Base-by-base conservation (phyloP, 2,888 invertebrate species). In the Zygaena filipendulae region DNA sequence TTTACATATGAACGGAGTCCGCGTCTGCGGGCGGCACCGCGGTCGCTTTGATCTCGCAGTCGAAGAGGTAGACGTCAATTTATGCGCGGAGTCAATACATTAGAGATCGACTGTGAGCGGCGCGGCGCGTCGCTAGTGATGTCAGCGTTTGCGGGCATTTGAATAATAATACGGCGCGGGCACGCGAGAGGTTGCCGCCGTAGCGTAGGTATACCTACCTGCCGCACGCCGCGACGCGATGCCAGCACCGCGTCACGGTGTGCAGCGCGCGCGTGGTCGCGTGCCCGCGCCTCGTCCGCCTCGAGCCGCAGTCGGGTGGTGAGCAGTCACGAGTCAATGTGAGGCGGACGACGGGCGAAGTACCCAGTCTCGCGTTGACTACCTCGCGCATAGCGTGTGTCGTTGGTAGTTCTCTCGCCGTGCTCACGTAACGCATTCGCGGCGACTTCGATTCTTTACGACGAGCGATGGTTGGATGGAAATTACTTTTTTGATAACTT, bases 311-410 rank as follows among this genome's bases (percentile, higher is more conserved):
- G n/a, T n/a, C n/a, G n/a, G n/a, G n/a, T n/a, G n/a, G n/a, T n/a
- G n/a, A n/a, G n/a, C n/a, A n/a, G n/a, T n/a, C n/a, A 30, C 38
- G 36, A 27, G 36, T 39, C 38, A 33, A 43, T 43, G 42, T 36
- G 23, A 37, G 30, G 33, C 37, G 32, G 23, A 9, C 16, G 16
- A 33, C 32, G 25, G 32, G 23, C 33, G 23, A n/a, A n/a, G n/a
- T n/a, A n/a, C n/a, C n/a, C 70, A 71, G 72, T 75, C 74, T 74
- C 63, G 67, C 69, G 74, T 43, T 70, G 53, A 49, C 57, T 41
- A 39, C 50, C 47, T 40, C 42, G 39, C 53, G 47, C 45, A 50
- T 28, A 41, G 47, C 47, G 56, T 58, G 52, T 34, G 36, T 32
- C n/a, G 9, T 25, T 21, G 18, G n/a, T n/a, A n/a, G n/a, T n/a